A percentile compares a stretch with the other conserved stretches of the same genome.
Evolutionary conservation across 2,888 invertebrate genomes (phyloP).

Genomic region (Meteorus cinctellus): DNA sequence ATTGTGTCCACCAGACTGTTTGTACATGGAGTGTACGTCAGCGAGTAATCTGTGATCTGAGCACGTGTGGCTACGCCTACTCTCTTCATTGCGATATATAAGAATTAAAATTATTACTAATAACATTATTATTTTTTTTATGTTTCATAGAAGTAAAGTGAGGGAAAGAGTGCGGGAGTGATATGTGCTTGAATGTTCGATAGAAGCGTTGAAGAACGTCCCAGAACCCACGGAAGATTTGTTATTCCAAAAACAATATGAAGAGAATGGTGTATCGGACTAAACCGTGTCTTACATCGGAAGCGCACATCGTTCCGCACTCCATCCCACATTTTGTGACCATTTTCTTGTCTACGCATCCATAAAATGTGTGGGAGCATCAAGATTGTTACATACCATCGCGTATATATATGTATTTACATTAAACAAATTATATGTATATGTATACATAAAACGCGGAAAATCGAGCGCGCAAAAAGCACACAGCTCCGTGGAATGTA

Average conservation of each 20-base stretch:
- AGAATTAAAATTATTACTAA: constrained; percentile 20
- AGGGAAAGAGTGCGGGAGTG: constrained; percentile 13
- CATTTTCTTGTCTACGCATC: background rate
- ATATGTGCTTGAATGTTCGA: constrained; percentile 20
- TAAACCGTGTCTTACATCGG: background rate
- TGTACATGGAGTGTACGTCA: constrained; percentile 67
- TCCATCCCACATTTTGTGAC: background rate
- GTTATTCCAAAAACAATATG: background rate
- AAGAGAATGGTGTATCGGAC: background rate
- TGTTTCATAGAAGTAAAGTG: constrained; percentile 57
- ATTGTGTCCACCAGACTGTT: constrained; percentile 72
- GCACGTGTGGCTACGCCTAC: constrained; percentile 73
- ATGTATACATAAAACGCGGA: constrained; percentile 46
- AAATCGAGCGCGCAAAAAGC: constrained; percentile 44
- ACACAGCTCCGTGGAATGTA: constrained; percentile 65
- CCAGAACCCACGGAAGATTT: background rate
- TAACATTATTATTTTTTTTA: constrained; percentile 65
- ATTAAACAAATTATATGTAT: constrained; percentile 41
- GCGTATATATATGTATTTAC: constrained; percentile 56
- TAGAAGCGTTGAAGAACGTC: background rate
- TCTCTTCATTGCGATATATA: constrained; percentile 68
- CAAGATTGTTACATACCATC: background rate
- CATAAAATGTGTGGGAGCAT: background rate
- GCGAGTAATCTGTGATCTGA: constrained; percentile 73
- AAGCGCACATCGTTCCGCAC: background rate